phyloP scores from a whole-genome alignment of 1,140 invertebrate species.

The Thrips palmi region DNA sequence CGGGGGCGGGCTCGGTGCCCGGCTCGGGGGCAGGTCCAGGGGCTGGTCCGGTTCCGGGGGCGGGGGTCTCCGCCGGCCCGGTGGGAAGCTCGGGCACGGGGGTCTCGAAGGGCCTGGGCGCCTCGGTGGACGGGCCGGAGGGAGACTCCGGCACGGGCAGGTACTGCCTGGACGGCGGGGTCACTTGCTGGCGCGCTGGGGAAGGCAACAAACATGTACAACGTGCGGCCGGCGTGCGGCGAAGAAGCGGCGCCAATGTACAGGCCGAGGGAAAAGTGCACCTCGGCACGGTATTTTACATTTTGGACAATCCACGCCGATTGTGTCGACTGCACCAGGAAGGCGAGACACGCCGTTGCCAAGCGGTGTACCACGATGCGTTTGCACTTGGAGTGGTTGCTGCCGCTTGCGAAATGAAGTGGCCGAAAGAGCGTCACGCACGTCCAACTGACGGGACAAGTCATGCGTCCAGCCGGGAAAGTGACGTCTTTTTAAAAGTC shows the following conservation, averaged over 20 bases:
- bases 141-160: slow-evolving; percentile 6
- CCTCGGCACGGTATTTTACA: background rate
- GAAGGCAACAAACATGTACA: too few relatives aligned
- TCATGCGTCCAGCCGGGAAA: too few relatives aligned
- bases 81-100: background rate
- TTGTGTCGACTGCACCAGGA: slow-evolving; percentile 6
- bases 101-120: slow-evolving; percentile 13
- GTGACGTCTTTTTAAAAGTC: too few relatives aligned
- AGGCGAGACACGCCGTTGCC: too few relatives aligned
- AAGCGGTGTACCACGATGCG: too few relatives aligned
- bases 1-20: background rate
- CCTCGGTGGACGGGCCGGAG: slow-evolving; percentile 6
- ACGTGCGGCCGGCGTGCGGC: background rate
- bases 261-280: background rate
- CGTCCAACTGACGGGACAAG: too few relatives aligned
- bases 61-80: background rate
- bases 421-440: too few relatives aligned
- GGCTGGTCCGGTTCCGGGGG: background rate
- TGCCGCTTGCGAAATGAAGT: too few relatives aligned
- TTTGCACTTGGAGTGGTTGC: too few relatives aligned
- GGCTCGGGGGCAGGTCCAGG: slow-evolving; percentile 6
- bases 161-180: background rate
- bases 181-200: background rate
- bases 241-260: background rate
- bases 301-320: background rate